phyloP scores from a whole-genome alignment of 1,140 invertebrate genomes.

The Brachionus koreanus region DNA sequence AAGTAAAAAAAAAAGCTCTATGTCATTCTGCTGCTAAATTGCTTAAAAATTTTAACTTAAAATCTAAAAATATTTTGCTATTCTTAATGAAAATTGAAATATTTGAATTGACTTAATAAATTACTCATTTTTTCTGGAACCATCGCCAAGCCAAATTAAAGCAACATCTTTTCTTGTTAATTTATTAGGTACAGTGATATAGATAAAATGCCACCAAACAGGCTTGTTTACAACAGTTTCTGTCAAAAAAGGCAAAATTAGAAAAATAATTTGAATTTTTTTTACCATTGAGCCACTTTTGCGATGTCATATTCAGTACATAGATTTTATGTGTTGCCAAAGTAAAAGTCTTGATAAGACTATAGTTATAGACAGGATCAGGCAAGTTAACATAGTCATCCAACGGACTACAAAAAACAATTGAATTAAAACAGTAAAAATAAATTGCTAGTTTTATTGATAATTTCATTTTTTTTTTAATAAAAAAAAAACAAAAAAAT shows the following conservation, averaged over 20 bases:
- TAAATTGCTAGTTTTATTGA: not conserved
- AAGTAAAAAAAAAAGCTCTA: too few relatives aligned
- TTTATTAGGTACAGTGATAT: conserved; percentile 49
- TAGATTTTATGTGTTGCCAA: not conserved
- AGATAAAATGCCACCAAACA: conserved; percentile 54
- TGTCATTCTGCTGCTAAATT: too few relatives aligned
- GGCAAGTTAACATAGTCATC: conserved; percentile 3
- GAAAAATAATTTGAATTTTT: not conserved
- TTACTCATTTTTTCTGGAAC: conserved; percentile 46
- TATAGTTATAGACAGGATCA: not conserved
- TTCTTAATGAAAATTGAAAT: too few relatives aligned
- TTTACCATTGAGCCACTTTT: conserved; percentile 38
- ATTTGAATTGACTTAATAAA: too few relatives aligned
- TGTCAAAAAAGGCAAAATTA: not conserved
- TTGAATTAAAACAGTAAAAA: not conserved
- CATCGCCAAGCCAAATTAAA: conserved; percentile 50
- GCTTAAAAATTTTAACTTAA: too few relatives aligned
- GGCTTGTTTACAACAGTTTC: conserved; percentile 36
- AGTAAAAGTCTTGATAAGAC: not conserved
- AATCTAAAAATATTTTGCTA: too few relatives aligned
- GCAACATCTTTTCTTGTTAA: conserved; percentile 47
- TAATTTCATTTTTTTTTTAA: not conserved
- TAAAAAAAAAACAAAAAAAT: not conserved
- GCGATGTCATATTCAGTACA: conserved; percentile 19
- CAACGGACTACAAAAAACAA: not conserved